These are phyloP conservation scores for Gambusia yucatana DNA, from an alignment of 2,797 vertebrate species.

Conservation along the genomic window DNA sequence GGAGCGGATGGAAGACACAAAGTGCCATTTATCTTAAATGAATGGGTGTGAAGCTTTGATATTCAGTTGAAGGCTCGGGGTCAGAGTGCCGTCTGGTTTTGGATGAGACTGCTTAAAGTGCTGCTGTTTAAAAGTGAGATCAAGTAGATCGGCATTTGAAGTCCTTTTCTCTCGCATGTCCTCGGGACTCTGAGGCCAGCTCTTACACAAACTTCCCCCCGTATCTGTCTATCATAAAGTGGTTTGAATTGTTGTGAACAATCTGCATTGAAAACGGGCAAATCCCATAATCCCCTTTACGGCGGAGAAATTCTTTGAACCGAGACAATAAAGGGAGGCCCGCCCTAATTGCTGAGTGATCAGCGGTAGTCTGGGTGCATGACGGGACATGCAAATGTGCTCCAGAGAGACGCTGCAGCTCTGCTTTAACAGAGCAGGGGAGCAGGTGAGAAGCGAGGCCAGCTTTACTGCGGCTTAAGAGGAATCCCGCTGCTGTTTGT, in stretches of 20 bases:
- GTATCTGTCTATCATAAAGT: neutral
- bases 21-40: neutral
- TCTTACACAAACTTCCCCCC: neutral
- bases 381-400: constrained; percentile 55
- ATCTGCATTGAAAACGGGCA: constrained; percentile 44
- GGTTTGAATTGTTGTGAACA: constrained; percentile 13
- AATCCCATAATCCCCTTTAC: constrained; percentile 67
- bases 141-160: neutral
- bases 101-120: neutral
- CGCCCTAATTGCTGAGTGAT: constrained; percentile 59
- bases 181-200: no score
- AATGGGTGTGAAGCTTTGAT: neutral
- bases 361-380: constrained; percentile 41
- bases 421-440: constrained; percentile 34
- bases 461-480: neutral
- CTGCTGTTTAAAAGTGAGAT: neutral
- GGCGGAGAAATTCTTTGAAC: constrained; percentile 61
- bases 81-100: neutral
- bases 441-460: constrained; percentile 35
- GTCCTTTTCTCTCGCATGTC: neutral
- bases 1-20: neutral
- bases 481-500: neutral
- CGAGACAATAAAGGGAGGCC: constrained; percentile 64
- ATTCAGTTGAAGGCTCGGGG: neutral
- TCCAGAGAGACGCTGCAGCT: constrained; percentile 25